Evolutionary conservation across 2,888 invertebrate species (phyloP).

Genomic region (Cylloceria caligata): DNA sequence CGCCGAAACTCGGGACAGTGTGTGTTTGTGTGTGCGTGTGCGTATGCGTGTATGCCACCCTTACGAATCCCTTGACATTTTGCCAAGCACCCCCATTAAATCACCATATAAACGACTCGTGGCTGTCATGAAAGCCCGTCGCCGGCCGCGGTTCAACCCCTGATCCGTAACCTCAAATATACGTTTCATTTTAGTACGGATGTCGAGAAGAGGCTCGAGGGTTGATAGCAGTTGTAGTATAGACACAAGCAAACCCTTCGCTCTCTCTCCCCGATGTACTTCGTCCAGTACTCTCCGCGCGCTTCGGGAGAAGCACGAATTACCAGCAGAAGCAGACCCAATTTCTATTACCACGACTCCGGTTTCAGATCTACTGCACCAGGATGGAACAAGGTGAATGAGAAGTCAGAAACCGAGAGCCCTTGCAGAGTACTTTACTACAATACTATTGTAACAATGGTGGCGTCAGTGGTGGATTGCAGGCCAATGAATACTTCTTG

Average conservation of each 20-base stretch:
- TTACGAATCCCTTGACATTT: slow-evolving; percentile 82
- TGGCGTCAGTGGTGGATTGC: background rate
- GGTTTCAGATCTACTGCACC: slow-evolving; percentile 6
- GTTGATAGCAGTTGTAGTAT: slow-evolving; percentile 34
- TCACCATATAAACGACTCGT: slow-evolving; percentile 82
- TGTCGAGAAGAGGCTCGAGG: slow-evolving; percentile 36
- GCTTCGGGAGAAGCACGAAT: slow-evolving; percentile 33
- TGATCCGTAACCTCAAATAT: slow-evolving; percentile 81
- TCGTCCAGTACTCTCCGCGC: slow-evolving; percentile 36
- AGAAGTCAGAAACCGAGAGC: background rate
- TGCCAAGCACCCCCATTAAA: slow-evolving; percentile 81
- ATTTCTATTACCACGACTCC: slow-evolving; percentile 22
- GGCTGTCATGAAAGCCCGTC: slow-evolving; percentile 50
- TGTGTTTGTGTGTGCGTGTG: slow-evolving; percentile 10
- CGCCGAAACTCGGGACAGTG: slow-evolving; percentile 68
- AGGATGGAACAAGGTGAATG: background rate
- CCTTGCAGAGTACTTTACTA: background rate
- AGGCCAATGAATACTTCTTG: background rate
- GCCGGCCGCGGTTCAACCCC: slow-evolving; percentile 74
- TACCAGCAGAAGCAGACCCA: slow-evolving; percentile 27
- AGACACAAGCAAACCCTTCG: background rate
- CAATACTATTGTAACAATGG: background rate
- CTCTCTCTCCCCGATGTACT: slow-evolving; percentile 34
- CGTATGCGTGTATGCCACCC: slow-evolving; percentile 64
- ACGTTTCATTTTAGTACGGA: slow-evolving; percentile 77